Percentiles rank a stretch among this genome's conserved stretches.
These are phyloP conservation scores for Spodoptera littoralis DNA, from an alignment of 2,888 invertebrate genomes.

Conservation along the genomic window DNA sequence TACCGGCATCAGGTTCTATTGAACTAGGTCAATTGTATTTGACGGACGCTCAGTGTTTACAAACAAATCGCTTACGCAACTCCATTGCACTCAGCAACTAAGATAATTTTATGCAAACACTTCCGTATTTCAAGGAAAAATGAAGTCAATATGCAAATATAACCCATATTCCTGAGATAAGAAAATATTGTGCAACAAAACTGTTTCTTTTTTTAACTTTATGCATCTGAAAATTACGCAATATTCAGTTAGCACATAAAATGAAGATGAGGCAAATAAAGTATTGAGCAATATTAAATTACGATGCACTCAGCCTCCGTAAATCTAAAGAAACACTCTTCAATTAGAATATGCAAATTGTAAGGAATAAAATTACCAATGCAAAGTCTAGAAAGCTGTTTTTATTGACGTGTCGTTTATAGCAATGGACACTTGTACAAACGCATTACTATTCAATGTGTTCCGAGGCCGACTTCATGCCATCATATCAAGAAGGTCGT, in stretches of 20 bases:
- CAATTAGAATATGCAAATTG: slow-evolving; percentile 28
- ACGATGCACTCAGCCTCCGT: slow-evolving; percentile 20
- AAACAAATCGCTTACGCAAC: slow-evolving; percentile 70
- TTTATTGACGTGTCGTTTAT: slow-evolving; percentile 53
- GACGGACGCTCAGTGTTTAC: slow-evolving; percentile 75
- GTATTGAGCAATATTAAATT: slow-evolving; percentile 11
- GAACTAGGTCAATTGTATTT: slow-evolving; percentile 72
- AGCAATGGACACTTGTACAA: slow-evolving; percentile 62
- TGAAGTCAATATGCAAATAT: slow-evolving; percentile 1
- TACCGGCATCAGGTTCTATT: slow-evolving; percentile 44
- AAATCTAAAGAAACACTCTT: slow-evolving; percentile 18
- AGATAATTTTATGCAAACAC: slow-evolving; percentile 19
- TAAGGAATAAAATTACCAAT: slow-evolving; percentile 41
- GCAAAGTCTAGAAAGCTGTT: slow-evolving; percentile 42
- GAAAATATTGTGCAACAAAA: too few species aligned
- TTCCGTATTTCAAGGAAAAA: slow-evolving; percentile 11
- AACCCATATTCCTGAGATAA: too few species aligned
- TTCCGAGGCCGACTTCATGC: slow-evolving; percentile 64
- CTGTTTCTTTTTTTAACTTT: slow-evolving; percentile 2
- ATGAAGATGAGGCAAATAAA: slow-evolving; percentile 23
- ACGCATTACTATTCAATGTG: slow-evolving; percentile 68
- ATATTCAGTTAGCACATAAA: slow-evolving; percentile 7
- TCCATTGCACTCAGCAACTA: slow-evolving; percentile 62
- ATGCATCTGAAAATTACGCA: slow-evolving; percentile 3
- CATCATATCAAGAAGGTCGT: slow-evolving; percentile 67